Percentiles rank a stretch among this genome's conserved stretches.
Conservation (phyloP, 2,797 vertebrate species). For the Lepilemur septentrionalis region DNA sequence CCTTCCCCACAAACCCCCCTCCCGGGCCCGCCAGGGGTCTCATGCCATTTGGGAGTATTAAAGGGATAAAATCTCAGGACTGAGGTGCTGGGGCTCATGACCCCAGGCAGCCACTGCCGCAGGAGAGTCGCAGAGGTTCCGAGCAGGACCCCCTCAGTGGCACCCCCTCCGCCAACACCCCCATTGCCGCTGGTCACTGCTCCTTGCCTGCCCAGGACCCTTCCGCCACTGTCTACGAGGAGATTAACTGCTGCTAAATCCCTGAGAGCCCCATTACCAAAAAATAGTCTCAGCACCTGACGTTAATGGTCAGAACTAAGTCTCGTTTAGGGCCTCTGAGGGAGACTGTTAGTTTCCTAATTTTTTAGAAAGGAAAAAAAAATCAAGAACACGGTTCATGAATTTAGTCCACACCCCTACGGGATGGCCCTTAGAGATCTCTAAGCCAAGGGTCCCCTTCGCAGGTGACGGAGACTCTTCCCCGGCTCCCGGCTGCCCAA, state of each 20-base stretch:
- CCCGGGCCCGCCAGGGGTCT: neutral
- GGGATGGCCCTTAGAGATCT: neutral
- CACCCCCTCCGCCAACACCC: fast-evolving
- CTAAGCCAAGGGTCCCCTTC: neutral
- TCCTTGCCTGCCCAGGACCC: neutral
- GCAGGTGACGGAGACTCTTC: neutral
- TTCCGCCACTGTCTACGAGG: neutral
- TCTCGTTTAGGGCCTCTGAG: neutral
- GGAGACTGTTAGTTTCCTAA: neutral
- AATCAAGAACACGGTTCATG: neutral
- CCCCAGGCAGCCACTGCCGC: fast-evolving
- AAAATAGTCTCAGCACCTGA: neutral
- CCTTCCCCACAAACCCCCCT: neutral
- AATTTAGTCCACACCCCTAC: neutral
- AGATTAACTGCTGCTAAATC: neutral
- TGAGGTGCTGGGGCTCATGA: fast-evolving
- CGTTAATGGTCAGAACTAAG: neutral
- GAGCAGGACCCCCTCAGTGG: neutral
- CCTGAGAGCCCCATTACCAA: neutral
- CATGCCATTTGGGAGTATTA: fast-evolving
- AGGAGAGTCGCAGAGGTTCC: neutral
- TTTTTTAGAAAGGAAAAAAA: neutral
- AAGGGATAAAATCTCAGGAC: neutral
- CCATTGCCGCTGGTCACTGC: neutral
- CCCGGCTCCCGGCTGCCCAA: neutral